Evolutionary conservation across 2,888 invertebrate species (phyloP).

Genomic region (Mactromeris polynyma): DNA sequence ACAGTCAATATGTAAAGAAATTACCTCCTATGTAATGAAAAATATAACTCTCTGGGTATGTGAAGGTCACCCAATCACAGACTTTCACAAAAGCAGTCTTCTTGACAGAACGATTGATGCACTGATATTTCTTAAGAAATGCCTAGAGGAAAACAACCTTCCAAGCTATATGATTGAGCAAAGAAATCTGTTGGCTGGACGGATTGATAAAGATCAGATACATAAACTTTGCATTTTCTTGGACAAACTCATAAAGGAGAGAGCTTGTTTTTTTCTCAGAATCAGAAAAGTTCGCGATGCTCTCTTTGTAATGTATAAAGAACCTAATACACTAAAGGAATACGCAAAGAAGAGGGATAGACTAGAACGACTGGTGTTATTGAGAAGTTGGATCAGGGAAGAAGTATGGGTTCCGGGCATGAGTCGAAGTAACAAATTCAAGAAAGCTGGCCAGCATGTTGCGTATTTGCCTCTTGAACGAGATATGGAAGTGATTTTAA

Average conservation of each 20-base stretch:
- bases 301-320: slow-evolving; percentile 9
- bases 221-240: not conserved
- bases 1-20: slow-evolving; percentile 8
- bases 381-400: slow-evolving; percentile 1
- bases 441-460: not conserved
- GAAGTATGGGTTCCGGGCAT: not conserved
- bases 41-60: slow-evolving; percentile 29
- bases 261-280: not conserved
- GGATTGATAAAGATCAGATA: not conserved
- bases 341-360: not conserved
- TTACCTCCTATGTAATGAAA: slow-evolving; percentile 29
- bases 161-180: slow-evolving; percentile 31
- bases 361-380: not conserved
- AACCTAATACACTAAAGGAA: not conserved
- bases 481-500: not conserved
- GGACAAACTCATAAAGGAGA: not conserved
- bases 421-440: not conserved
- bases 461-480: not conserved
- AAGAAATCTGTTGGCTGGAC: slow-evolving; percentile 25
- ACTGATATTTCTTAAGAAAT: not conserved
- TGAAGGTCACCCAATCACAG: not conserved
- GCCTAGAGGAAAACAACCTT: not conserved
- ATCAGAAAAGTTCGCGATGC: not conserved
- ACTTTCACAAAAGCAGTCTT: not conserved
- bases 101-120: not conserved